These are phyloP conservation scores for Eupithecia centaureata DNA, from an alignment of 2,888 invertebrate species.

Conservation along the genomic window DNA sequence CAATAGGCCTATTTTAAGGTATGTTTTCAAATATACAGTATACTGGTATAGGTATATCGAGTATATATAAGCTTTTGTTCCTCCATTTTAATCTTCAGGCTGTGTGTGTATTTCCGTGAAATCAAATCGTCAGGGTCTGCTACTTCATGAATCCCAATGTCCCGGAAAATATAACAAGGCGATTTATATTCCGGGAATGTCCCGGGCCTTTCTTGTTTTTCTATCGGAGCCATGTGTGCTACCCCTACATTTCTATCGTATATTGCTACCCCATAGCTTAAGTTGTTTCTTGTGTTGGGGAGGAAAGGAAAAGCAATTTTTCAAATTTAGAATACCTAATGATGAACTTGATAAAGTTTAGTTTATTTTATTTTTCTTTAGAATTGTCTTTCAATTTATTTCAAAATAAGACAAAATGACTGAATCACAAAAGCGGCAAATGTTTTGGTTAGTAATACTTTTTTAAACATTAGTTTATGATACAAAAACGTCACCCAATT, in stretches of 20 bases:
- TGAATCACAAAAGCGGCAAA: not conserved
- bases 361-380: not conserved
- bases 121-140: slow-evolving; percentile 71
- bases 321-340: slow-evolving; percentile 7
- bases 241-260: slow-evolving; percentile 65
- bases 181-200: slow-evolving; percentile 80
- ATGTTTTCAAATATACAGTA: no score
- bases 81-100: slow-evolving; percentile 24
- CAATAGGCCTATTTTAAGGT: not conserved
- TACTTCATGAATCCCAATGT: slow-evolving; percentile 83
- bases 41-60: no score
- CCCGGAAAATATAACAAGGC: slow-evolving; percentile 82
- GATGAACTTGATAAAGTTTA: not conserved
- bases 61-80: not conserved
- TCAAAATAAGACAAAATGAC: not conserved
- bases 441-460: not conserved
- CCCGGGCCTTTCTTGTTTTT: slow-evolving; percentile 69
- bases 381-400: not conserved
- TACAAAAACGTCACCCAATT: not conserved
- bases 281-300: slow-evolving; percentile 25
- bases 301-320: slow-evolving; percentile 13
- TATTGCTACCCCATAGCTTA: slow-evolving; percentile 44
- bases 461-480: no score
- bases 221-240: slow-evolving; percentile 72
- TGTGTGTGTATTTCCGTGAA: slow-evolving; percentile 55